A percentile compares a stretch with the other conserved stretches of the same genome.
phyloP scores from a whole-genome alignment of 2,113 vertebrate species.

The Argyrosomus japonicus region DNA sequence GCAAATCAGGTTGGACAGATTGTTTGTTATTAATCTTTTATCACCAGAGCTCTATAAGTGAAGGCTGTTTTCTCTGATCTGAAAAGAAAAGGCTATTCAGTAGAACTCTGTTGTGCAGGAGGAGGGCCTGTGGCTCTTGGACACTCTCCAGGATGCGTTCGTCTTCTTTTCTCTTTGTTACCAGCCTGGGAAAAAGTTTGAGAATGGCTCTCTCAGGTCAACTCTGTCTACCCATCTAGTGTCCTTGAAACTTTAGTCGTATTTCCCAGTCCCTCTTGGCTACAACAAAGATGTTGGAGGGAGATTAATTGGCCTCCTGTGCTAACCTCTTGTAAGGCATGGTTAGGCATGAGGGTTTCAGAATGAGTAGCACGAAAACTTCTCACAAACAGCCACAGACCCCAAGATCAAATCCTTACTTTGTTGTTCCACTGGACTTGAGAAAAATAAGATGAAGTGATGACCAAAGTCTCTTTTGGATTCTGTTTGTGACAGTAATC shows the following conservation, averaged over 20 bases:
- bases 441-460: not conserved
- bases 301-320: slow-evolving; percentile 42
- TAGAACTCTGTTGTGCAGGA: slow-evolving; percentile 24
- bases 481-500: not conserved
- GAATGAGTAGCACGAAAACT: slow-evolving; percentile 15
- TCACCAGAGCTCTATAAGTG: slow-evolving; percentile 26
- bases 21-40: slow-evolving; percentile 62
- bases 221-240: slow-evolving; percentile 30
- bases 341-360: slow-evolving; percentile 14
- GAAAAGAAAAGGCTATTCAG: slow-evolving; percentile 50
- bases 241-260: slow-evolving; percentile 59
- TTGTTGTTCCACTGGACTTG: not conserved
- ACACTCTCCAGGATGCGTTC: slow-evolving; percentile 35
- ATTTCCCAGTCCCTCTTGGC: slow-evolving; percentile 31
- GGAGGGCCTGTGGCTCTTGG: slow-evolving; percentile 46
- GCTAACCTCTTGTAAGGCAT: slow-evolving; percentile 15
- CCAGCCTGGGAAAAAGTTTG: slow-evolving; percentile 50
- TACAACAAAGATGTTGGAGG: slow-evolving; percentile 30
- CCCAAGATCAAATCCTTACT: slow-evolving; percentile 14
- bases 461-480: not conserved
- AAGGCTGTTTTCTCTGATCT: slow-evolving; percentile 49
- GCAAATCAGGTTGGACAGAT: slow-evolving; percentile 43
- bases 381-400: slow-evolving; percentile 5
- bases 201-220: slow-evolving; percentile 49
- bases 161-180: slow-evolving; percentile 58